Base-by-base conservation (phyloP, 2,888 invertebrate species). In the Watsonalla cultraria region DNA sequence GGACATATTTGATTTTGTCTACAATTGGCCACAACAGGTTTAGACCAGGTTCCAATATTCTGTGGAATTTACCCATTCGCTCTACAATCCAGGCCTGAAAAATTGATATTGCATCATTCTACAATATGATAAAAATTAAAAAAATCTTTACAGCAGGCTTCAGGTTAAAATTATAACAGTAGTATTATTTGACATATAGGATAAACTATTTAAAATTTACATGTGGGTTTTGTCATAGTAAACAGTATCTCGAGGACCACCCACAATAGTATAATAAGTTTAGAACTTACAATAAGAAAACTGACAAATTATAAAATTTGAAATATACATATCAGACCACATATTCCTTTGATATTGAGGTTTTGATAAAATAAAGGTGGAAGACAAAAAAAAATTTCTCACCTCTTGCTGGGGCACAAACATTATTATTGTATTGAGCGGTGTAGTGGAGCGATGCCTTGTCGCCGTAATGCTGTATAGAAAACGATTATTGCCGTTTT, bases 341-440 rank as follows among this genome's bases (percentile, higher is more conserved):
- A 24, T 24, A 24, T 24, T 24, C 24, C 24, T 24, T 24, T 24
- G 24, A 24, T 2, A 24, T 24, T 6, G 45, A 45, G 14, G 5
- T 45, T 7, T 7, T 15, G 15, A 46, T 15, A 46, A 15, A 7
- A 8, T 46, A 5, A 5, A 9, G 6, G 8, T 7, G 1, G 14
- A 24, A 24, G 46, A 4, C 14, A 5, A 15, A 15, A 13, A n/a
- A 37, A 14, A 37, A 15, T 15, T 47, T 72, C 71, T 68, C 71
- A 96, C 98, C 93, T 99, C 99, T 92, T 99, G 99, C 84, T 99
- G 99, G 5, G 99, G 99, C 24, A 99, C 99, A 92, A 99, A 99
- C 94, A 99, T 95, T 54, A 99, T 90, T 59, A 97, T 90, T 7
- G 98, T 98, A 88, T 99, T 99, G 47, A 97, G 84, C 0, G 98